Evolutionary conservation across 2,113 vertebrate species (phyloP).

Genomic region (Myocastor coypus): DNA sequence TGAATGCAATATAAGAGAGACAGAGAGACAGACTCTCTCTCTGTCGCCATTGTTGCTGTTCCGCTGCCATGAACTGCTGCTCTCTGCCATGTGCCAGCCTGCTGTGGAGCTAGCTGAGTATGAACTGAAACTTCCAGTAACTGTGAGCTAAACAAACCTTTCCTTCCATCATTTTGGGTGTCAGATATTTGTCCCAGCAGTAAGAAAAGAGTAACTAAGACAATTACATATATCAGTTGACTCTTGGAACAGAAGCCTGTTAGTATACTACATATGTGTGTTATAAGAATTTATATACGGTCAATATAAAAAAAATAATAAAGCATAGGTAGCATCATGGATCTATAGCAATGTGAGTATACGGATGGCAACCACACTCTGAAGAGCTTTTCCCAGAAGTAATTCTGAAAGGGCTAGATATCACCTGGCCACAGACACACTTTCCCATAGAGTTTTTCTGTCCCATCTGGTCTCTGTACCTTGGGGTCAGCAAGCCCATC

Average conservation of each 20-base stretch:
- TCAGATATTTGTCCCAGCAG: too few species aligned
- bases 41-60: too few species aligned
- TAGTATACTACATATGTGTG: neutral
- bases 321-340: neutral
- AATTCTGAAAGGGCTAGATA: neutral
- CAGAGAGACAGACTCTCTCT: too few species aligned
- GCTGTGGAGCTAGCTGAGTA: too few species aligned
- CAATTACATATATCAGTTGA: neutral
- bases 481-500: neutral
- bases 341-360: neutral
- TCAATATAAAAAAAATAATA: slow-evolving; percentile 12
- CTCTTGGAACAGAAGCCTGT: neutral
- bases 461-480: neutral
- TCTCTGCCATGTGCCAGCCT: too few species aligned
- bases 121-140: too few species aligned
- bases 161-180: too few species aligned
- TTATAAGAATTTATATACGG: neutral
- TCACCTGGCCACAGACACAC: neutral
- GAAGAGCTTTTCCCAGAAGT: slow-evolving; percentile 4
- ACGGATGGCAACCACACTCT: neutral
- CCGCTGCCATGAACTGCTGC: too few species aligned
- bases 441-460: neutral
- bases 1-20: too few species aligned
- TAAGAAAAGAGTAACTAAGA: too few species aligned
- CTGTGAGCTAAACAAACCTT: too few species aligned